Evolutionary conservation across 1,140 invertebrate genomes (phyloP), one percentile per base, ranked within the genome.

Genomic region (Arctopsyche grandis): DNA sequence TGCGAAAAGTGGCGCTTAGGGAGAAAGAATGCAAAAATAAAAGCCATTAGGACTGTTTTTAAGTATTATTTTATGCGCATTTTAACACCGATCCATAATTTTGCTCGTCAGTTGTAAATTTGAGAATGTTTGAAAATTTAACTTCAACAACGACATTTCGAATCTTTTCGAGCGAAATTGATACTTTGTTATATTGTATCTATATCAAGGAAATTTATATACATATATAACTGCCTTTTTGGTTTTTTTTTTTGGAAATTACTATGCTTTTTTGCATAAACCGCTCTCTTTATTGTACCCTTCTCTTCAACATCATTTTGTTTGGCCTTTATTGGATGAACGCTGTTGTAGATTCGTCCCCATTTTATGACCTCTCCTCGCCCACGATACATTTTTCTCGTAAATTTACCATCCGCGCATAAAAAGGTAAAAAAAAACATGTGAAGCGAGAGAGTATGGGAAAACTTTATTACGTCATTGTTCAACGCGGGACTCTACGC

Each of bases 381-480:
- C 69, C 60, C 16, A 24, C 69, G 19, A 44, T 22, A 44, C 69
- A 46, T 22, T 73, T 79, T 79, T 58, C 77, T 44, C 69, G 69
- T 79, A 71, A 73, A 79, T 74, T 79, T 79, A 58, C 73, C 69
- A 73, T 73, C 69, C 52, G 21, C 52, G 12, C 19, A 1, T 7
- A 56, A 58, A 75, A 75, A 75, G 73, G 73, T 75, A 19, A 16
- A 19, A 29, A 73, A 48, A 29, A 19, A 19, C 19, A 12, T 10
- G 16, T 19, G 56, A 1, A 5, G n/a, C 16, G 29, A 0, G 56
- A 21, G 14, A n/a, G 52, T 75, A 75, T 75, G 9, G 52, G 29
- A 75, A 46, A 75, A 75, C 38, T 75, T 75, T 75, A 75, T 75
- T 75, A 75, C 52, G 21, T 48, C 24, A 60, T 75, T 16, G 73